phyloP scores from a whole-genome alignment of 2,113 vertebrate species.

The Rhinogobius similis region DNA sequence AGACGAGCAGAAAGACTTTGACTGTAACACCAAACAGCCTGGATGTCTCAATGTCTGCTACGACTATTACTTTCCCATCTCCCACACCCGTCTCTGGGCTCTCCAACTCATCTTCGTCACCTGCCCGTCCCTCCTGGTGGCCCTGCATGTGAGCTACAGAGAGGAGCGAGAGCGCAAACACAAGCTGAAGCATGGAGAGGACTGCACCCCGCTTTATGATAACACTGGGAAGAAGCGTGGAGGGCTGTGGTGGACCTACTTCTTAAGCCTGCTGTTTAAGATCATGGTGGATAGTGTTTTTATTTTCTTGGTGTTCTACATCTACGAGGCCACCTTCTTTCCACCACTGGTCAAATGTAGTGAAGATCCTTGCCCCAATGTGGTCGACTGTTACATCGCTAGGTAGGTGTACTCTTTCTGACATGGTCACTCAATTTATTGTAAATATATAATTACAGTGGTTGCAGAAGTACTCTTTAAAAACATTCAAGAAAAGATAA shows the following conservation, averaged over 20 bases:
- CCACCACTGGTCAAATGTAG: constrained; percentile 84
- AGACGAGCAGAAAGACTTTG: constrained; percentile 88
- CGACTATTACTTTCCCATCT: constrained; percentile 87
- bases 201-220: constrained; percentile 59
- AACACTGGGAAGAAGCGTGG: constrained; percentile 86
- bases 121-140: constrained; percentile 87
- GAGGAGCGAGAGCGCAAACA: constrained; percentile 80
- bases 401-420: constrained; percentile 41
- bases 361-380: constrained; percentile 82
- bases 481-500: too few relatives aligned
- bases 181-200: constrained; percentile 60
- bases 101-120: constrained; percentile 94
- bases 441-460: not conserved
- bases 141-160: constrained; percentile 89
- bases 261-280: constrained; percentile 87
- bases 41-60: constrained; percentile 91
- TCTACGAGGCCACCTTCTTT: constrained; percentile 84
- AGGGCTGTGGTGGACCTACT: constrained; percentile 93
- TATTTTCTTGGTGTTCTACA: constrained; percentile 82
- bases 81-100: constrained; percentile 90
- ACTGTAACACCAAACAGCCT: constrained; percentile 89
- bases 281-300: constrained; percentile 80
- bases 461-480: not conserved
- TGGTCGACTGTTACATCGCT: constrained; percentile 90
- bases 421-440: not conserved